Evolutionary conservation across 1,140 invertebrate species (phyloP), one percentile per base, ranked within the genome.

Genomic region (fruit fly (Drosophila melanogaster)): DNA sequence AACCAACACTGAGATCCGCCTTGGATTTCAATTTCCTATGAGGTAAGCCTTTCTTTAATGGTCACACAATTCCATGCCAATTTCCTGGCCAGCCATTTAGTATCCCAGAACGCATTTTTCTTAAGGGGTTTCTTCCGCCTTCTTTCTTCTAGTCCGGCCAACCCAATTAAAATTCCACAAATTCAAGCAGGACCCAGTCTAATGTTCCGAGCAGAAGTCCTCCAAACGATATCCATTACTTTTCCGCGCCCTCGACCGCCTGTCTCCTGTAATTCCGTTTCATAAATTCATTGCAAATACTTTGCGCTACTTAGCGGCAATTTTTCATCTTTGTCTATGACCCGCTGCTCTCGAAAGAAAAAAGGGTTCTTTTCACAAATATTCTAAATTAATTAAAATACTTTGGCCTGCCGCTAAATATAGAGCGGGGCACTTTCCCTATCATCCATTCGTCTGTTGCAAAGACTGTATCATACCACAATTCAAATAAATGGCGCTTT

Each of bases 361-460:
- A 85, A 86, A 77, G 77, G 73, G 81, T 70, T 86, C 33, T 40
- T 66, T 76, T 72, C 47, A 41, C 47, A 56, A 60, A 54, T 55
- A 76, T 83, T 84, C 62, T 70, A 81, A 70, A 81, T 86, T 85
- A 85, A 86, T 86, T 77, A 81, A 77, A 85, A 77, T 86, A 86
- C 77, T 86, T 69, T 56, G 26, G 40, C 22, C 14, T 53, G 22
- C 35, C 46, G 38, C 47, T 67, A 69, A 79, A 77, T 38, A 73
- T 62, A 80, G 26, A 8, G 26, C 26, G 4, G 26, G 41, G 54
- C 7, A 22, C 37, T 50, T 26, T 50, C 17, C 6, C 38, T 14
- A 14, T n/a, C 5, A 17, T 10, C n/a, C 11, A 24, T 26, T 46
- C 22, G 37, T 19, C 12, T 73, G 19, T 5, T 67, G 24, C 56